Evolutionary conservation across 2,113 vertebrate species (phyloP).

Genomic region (Rhegmatorhina hoffmannsi): DNA sequence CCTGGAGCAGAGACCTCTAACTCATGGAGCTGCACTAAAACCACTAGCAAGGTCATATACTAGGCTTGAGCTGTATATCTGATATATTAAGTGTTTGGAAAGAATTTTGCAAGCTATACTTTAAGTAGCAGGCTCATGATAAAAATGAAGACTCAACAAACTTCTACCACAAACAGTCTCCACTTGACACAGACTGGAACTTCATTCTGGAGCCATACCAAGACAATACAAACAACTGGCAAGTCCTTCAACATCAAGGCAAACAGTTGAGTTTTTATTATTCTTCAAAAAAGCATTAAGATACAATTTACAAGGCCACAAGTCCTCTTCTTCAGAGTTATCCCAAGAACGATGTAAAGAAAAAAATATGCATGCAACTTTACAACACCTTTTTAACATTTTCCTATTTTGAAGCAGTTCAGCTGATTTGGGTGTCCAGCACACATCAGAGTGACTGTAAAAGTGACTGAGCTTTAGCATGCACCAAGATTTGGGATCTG

Average conservation of each 20-base stretch:
- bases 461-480: not conserved
- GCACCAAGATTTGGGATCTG: not conserved
- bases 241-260: conserved; percentile 36
- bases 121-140: not conserved
- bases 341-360: not conserved
- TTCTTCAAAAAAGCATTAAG: not conserved
- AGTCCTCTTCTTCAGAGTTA: not conserved
- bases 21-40: not conserved
- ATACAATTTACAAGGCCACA: not conserved
- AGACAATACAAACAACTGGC: conserved; percentile 30
- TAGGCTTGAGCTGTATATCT: not conserved
- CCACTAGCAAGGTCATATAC: not conserved
- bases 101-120: not conserved
- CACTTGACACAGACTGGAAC: not conserved
- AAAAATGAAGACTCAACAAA: conserved; percentile 52
- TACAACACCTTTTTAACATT: not conserved
- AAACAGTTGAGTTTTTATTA: not conserved
- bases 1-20: not conserved
- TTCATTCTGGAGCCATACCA: not conserved
- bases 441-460: not conserved
- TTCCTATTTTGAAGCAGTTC: not conserved
- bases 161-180: not conserved
- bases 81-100: not conserved
- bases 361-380: not conserved
- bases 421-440: not conserved